phyloP scores from a whole-genome alignment of 2,113 vertebrate species.

The Pachycephala philippinensis region DNA sequence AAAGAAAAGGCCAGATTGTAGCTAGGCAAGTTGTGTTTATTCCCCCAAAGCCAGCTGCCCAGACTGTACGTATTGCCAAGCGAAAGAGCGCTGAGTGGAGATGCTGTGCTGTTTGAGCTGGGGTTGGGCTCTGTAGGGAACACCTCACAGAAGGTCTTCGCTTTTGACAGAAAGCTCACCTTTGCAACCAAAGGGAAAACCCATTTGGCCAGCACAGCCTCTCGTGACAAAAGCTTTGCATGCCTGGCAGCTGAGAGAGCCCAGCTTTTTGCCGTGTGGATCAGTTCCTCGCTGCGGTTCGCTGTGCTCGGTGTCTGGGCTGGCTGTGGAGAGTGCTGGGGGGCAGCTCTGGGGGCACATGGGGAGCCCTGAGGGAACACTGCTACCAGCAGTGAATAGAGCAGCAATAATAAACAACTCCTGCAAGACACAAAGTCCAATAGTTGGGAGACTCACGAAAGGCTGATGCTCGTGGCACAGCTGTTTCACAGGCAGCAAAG shows the following conservation, averaged over 20 bases:
- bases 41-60: not conserved
- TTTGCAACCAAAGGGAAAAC: not conserved
- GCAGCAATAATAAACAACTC: not conserved
- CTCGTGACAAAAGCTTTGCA: not conserved
- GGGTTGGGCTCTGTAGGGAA: not conserved
- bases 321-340: not conserved
- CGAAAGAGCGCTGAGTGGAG: not conserved
- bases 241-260: not conserved
- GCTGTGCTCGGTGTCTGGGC: not conserved
- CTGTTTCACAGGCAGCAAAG: not conserved
- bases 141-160: not conserved
- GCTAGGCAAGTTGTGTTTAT: not conserved
- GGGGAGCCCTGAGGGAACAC: not conserved
- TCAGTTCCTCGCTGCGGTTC: not conserved
- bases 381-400: not conserved
- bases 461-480: not conserved
- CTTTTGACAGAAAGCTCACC: not conserved
- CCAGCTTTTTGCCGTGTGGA: rapidly evolving
- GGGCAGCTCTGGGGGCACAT: not conserved
- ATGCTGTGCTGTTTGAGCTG: not conserved
- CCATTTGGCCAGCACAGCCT: not conserved
- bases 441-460: not conserved
- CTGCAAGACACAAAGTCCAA: not conserved
- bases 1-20: not conserved
- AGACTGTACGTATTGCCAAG: not conserved